Conservation (phyloP, 92 coral and sea anemone species). For the Plumapathes pennacea region DNA sequence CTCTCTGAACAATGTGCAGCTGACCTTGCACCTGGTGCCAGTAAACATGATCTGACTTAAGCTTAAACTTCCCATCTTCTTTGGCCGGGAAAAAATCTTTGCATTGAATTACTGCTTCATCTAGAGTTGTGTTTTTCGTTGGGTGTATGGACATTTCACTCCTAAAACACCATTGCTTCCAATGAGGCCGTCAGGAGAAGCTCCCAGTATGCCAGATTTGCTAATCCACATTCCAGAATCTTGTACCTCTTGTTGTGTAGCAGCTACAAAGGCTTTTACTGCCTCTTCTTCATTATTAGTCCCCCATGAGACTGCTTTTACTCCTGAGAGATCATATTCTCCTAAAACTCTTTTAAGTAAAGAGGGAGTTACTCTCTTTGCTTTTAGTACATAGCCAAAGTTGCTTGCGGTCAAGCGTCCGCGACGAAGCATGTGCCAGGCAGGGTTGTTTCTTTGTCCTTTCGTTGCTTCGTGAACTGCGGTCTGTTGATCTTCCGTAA, state of each 20-base stretch:
- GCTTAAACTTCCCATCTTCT: constrained; percentile 8
- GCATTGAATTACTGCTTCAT: constrained; percentile 20
- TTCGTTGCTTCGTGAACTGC: constrained; percentile 9
- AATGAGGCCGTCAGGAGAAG: constrained; percentile 46
- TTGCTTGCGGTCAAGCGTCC: constrained; percentile 23
- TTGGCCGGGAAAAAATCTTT: constrained; percentile 25
- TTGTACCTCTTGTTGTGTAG: constrained; percentile 1
- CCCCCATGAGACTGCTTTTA: constrained; percentile 28
- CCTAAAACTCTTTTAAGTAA: constrained; percentile 18
- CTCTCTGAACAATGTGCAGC: constrained; percentile 17
- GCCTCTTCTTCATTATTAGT: constrained; percentile 40
- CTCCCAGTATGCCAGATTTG: constrained; percentile 31
- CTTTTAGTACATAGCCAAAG: constrained; percentile 13
- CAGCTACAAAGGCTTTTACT: constrained; percentile 10
- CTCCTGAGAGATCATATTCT: constrained; percentile 22
- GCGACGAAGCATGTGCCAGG: constrained; percentile 31
- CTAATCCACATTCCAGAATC: constrained; percentile 43
- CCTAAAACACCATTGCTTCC: constrained; percentile 27
- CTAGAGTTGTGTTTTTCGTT: constrained; percentile 2
- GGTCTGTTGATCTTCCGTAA: not conserved
- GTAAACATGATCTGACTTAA: constrained; percentile 35
- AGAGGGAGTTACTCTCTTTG: constrained; percentile 37
- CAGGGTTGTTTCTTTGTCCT: constrained; percentile 43
- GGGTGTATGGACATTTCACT: constrained; percentile 46
- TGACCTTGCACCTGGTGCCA: constrained; percentile 68